These are phyloP conservation scores for Agriopis aurantiaria DNA, from an alignment of 2,888 invertebrate species.

Conservation along the genomic window DNA sequence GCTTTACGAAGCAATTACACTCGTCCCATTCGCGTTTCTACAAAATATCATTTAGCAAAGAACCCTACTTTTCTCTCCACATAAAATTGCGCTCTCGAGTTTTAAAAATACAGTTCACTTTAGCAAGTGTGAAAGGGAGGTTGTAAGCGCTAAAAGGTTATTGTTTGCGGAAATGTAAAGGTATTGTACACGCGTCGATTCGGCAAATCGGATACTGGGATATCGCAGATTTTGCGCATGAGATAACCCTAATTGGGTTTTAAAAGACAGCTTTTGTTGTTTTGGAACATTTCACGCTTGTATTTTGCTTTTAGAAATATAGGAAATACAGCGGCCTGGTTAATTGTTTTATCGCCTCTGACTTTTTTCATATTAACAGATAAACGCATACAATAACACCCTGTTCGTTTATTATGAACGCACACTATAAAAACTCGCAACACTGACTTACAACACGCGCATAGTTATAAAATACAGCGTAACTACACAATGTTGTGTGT, in stretches of 20 bases:
- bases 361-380: too few species aligned
- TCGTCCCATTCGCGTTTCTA: slow-evolving; percentile 54
- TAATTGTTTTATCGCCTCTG: not conserved
- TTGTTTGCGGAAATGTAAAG: slow-evolving; percentile 49
- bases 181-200: slow-evolving; percentile 53
- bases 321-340: not conserved
- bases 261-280: slow-evolving; percentile 31
- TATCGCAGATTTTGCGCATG: slow-evolving; percentile 36
- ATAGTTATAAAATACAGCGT: too few species aligned
- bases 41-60: slow-evolving; percentile 51
- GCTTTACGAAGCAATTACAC: slow-evolving; percentile 59
- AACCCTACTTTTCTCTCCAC: slow-evolving; percentile 19
- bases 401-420: too few species aligned
- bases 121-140: slow-evolving; percentile 4
- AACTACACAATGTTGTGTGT: too few species aligned
- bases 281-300: slow-evolving; percentile 21
- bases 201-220: slow-evolving; percentile 45
- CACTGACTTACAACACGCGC: too few species aligned
- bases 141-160: slow-evolving; percentile 50
- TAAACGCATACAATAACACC: too few species aligned
- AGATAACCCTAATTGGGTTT: slow-evolving; percentile 39
- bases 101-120: slow-evolving; percentile 6
- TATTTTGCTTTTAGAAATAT: not conserved
- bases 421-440: too few species aligned
- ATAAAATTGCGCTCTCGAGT: slow-evolving; percentile 16